phyloP scores from a whole-genome alignment of 2,113 vertebrate species.

The Tamias sibiricus region DNA sequence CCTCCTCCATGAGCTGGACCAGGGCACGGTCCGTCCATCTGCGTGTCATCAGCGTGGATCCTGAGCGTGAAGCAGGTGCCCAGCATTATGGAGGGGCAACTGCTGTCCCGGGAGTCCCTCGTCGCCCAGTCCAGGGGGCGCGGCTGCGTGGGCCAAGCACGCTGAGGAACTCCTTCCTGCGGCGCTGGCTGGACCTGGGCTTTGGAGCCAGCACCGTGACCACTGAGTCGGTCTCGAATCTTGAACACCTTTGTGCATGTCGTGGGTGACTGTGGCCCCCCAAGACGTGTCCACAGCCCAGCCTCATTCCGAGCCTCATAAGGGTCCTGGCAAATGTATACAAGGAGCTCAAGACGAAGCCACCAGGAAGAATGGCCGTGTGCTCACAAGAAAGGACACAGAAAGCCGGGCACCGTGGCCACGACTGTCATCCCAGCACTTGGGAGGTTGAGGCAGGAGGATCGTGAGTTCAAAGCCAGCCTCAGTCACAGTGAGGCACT shows the following conservation, averaged over 20 bases:
- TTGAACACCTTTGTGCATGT: neutral
- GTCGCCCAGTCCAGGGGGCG: neutral
- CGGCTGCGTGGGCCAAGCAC: neutral
- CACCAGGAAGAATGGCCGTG: neutral
- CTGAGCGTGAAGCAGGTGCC: accelerated
- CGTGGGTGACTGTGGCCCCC: neutral
- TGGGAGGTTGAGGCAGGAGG: too few species aligned
- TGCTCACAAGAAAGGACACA: too few species aligned
- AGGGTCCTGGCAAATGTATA: neutral
- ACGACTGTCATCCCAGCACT: too few species aligned
- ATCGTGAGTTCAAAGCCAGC: too few species aligned
- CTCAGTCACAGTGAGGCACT: too few species aligned
- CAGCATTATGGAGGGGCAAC: accelerated
- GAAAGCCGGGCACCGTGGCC: too few species aligned
- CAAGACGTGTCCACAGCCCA: neutral
- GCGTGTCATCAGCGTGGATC: neutral
- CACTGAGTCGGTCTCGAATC: neutral
- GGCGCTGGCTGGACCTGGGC: neutral
- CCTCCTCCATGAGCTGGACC: too few species aligned
- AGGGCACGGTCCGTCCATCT: neutral
- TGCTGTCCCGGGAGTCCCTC: neutral
- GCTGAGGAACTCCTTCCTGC: neutral
- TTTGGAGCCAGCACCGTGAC: neutral
- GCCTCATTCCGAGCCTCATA: neutral
- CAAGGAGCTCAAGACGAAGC: neutral